phyloP scores from a whole-genome alignment of 2,888 invertebrate species.

The Bedellia somnulentella region DNA sequence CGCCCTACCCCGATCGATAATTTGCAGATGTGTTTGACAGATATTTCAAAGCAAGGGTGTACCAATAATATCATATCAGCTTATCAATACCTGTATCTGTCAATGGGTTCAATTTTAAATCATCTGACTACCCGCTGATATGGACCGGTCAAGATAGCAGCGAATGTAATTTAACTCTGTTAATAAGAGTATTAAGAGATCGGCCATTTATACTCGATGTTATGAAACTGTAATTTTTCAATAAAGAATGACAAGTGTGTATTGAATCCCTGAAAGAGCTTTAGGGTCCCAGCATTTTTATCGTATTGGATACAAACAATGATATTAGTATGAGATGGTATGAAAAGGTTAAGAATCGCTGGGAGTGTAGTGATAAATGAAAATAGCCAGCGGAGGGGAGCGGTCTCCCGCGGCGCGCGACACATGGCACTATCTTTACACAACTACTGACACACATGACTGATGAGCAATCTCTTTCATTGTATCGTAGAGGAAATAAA shows the following conservation, averaged over 20 bases:
- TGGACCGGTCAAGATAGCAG: too few species aligned
- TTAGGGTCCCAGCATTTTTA: too few species aligned
- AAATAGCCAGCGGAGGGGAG: slow-evolving; percentile 52
- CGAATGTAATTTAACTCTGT: too few species aligned
- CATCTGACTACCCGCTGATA: slow-evolving; percentile 1
- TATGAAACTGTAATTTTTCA: too few species aligned
- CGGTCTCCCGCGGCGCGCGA: slow-evolving; percentile 50
- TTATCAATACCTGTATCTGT: too few species aligned
- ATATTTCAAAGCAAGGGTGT: slow-evolving; percentile 10
- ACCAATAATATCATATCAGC: too few species aligned
- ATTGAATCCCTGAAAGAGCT: too few species aligned
- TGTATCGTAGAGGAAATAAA: too few species aligned
- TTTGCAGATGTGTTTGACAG: slow-evolving; percentile 34
- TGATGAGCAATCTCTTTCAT: slow-evolving; percentile 4
- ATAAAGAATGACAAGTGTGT: too few species aligned
- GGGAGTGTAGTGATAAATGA: slow-evolving; percentile 43
- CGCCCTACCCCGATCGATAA: slow-evolving; percentile 34
- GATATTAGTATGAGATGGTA: slow-evolving; percentile 11
- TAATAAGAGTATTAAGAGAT: too few species aligned
- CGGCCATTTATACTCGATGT: too few species aligned
- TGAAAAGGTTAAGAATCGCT: slow-evolving; percentile 21
- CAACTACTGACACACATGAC: slow-evolving; percentile 11
- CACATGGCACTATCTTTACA: slow-evolving; percentile 54
- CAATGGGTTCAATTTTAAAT: too few species aligned
- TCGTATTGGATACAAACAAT: slow-evolving; percentile 15